phyloP scores from a whole-genome alignment of 2,888 invertebrate species.

The Rhagonycha fulva region DNA sequence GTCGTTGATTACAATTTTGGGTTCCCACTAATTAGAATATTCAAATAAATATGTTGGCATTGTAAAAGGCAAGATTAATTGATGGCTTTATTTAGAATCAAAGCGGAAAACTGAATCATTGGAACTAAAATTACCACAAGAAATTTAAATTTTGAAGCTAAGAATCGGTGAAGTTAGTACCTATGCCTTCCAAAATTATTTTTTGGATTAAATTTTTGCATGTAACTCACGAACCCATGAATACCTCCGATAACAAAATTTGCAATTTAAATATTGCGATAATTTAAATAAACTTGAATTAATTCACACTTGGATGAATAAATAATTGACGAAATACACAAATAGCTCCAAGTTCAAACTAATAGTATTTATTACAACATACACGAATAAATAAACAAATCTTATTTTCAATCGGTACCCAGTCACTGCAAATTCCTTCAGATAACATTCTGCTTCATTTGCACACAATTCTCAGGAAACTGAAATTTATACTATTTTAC shows the following conservation, averaged over 20 bases:
- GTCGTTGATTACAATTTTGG: background rate
- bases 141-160: background rate
- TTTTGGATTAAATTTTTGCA: background rate
- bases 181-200: background rate
- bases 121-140: background rate
- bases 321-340: background rate
- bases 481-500: background rate
- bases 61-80: background rate
- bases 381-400: background rate
- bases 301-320: background rate
- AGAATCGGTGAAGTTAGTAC: background rate
- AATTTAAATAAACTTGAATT: background rate
- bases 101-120: background rate
- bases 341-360: background rate
- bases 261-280: background rate
- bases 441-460: background rate
- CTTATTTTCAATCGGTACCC: background rate
- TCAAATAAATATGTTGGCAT: background rate
- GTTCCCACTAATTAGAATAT: background rate
- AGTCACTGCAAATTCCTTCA: background rate
- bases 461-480: background rate
- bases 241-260: background rate
- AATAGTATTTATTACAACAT: background rate
- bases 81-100: background rate
- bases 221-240: background rate